Conservation (phyloP, 2,113 vertebrate genomes). For the Cyrtonyx montezumae region DNA sequence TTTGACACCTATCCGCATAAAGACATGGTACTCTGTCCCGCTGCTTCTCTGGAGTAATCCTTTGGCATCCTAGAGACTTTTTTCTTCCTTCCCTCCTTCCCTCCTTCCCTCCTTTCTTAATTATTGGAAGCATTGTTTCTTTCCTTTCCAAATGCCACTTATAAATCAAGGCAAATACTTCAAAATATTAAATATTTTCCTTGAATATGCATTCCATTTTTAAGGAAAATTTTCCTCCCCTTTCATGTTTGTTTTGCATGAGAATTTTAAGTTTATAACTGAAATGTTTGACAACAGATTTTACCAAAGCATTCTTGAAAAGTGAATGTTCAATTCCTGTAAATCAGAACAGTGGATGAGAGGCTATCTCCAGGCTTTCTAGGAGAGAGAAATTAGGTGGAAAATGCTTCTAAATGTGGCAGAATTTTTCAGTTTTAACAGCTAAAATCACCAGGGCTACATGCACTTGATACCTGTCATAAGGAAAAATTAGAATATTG, state of each 20-base stretch:
- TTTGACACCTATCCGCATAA: neutral
- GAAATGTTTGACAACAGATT: neutral
- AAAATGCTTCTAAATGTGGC: fast-evolving
- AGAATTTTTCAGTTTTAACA: too few relatives aligned
- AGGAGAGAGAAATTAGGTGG: neutral
- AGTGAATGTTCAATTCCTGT: neutral
- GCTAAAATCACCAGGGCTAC: too few relatives aligned
- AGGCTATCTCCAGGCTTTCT: neutral
- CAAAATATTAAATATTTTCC: neutral
- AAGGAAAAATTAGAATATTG: neutral
- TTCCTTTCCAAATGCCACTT: neutral
- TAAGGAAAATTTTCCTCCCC: neutral
- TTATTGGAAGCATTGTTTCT: neutral
- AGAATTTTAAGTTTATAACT: neutral
- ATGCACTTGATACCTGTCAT: neutral
- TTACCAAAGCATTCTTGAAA: neutral
- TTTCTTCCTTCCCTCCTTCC: too few relatives aligned
- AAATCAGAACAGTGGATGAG: neutral
- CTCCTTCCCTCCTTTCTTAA: too few relatives aligned
- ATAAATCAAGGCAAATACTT: neutral
- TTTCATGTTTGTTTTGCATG: neutral
- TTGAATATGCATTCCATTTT: neutral
- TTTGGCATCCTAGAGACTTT: neutral
- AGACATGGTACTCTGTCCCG: neutral
- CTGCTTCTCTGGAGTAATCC: neutral